Evolutionary conservation across 1,140 invertebrate species (phyloP).

Genomic region (Solenopsis invicta): DNA sequence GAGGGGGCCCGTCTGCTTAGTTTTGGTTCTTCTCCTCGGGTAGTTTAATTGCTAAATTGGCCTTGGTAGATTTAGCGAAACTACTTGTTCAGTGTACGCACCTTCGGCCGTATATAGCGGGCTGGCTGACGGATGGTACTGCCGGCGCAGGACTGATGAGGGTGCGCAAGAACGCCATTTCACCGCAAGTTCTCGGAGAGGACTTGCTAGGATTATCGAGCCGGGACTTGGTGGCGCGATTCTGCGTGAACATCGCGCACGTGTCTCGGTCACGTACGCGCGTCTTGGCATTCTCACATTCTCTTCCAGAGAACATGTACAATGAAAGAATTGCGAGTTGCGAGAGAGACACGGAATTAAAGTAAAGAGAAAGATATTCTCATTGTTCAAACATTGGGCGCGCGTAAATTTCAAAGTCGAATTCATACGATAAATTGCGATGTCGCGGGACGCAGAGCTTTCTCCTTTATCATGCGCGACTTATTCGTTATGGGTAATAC

Average conservation of each 20-base stretch:
- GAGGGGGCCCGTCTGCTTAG: slow-evolving; percentile 70
- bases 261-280: not conserved
- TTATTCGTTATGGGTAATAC: slow-evolving; percentile 75
- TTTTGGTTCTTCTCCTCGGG: slow-evolving; percentile 76
- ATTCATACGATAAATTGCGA: slow-evolving; percentile 14
- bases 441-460: slow-evolving; percentile 31
- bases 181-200: not conserved
- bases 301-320: not conserved
- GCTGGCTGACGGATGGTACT: slow-evolving; percentile 43
- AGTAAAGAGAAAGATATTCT: not conserved
- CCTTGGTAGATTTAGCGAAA: slow-evolving; percentile 67
- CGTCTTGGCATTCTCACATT: not conserved
- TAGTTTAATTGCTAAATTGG: slow-evolving; percentile 83
- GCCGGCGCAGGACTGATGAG: slow-evolving; percentile 19
- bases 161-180: slow-evolving; percentile 22
- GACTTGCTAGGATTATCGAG: slow-evolving; percentile 46
- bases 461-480: slow-evolving; percentile 66
- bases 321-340: not conserved
- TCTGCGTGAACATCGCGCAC: not conserved
- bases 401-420: not conserved
- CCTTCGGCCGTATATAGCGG: slow-evolving; percentile 9
- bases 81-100: slow-evolving; percentile 21
- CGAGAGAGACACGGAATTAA: not conserved
- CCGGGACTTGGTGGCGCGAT: not conserved
- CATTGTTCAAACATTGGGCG: not conserved